phyloP scores from a whole-genome alignment of 2,797 vertebrate species.

The Manis javanica region DNA sequence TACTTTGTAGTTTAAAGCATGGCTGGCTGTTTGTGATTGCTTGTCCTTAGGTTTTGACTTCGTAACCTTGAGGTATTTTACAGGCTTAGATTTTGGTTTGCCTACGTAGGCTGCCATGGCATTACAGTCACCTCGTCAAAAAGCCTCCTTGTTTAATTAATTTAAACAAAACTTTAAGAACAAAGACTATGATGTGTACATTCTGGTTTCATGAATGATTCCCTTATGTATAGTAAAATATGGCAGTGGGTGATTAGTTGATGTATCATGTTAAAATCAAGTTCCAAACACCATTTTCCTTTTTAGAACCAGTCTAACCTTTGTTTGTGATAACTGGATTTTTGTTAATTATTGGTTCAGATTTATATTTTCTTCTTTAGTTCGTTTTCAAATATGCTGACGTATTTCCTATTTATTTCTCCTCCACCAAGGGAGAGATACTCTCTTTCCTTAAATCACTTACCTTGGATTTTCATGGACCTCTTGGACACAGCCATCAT shows the following conservation, averaged over 20 bases:
- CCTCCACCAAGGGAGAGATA: constrained; percentile 20
- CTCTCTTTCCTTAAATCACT: constrained; percentile 17
- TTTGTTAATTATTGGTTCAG: constrained; percentile 10
- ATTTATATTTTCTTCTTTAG: constrained; percentile 28
- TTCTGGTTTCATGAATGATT: constrained; percentile 7
- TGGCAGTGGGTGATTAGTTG: constrained; percentile 27
- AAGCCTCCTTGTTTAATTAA: neutral
- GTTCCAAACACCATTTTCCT: constrained; percentile 17
- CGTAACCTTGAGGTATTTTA: neutral
- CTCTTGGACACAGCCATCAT: neutral
- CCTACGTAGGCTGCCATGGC: neutral
- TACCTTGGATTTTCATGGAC: constrained; percentile 15
- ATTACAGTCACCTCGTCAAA: neutral
- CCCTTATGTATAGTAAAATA: constrained; percentile 8
- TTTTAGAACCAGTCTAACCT: constrained; percentile 32
- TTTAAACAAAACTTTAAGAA: constrained; percentile 5
- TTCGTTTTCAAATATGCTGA: constrained; percentile 30
- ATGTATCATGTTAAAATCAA: constrained; percentile 31
- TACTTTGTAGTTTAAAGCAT: neutral
- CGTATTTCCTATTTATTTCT: neutral
- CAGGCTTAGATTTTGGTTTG: neutral
- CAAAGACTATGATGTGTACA: constrained; percentile 1
- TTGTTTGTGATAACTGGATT: constrained; percentile 7
- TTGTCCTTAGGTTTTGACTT: neutral
- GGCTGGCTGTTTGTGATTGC: neutral